Base-by-base conservation (phyloP, 2,797 vertebrate species). In the Pangasius mekongensis region DNA sequence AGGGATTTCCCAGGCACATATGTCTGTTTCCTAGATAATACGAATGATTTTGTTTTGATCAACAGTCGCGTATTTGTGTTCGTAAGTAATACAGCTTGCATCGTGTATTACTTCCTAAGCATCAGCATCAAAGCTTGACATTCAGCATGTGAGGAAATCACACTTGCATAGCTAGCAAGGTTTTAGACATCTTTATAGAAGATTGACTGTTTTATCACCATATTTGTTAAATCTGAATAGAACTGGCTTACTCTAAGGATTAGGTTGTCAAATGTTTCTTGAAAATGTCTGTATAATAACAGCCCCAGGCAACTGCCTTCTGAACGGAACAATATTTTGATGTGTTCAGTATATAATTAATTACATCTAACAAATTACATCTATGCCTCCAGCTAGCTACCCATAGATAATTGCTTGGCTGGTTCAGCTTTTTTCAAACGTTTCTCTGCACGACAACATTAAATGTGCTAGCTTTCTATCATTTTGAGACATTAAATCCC, bases 281-380 rank as follows among this genome's bases (percentile, higher is more conserved):
- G 36, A 58, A 36, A 60, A 49, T 49, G 14, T 5, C 14, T 47
- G 14, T 18, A 49, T 83, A 83, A 83, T 66, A 83, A 49, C 60
- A 49, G 60, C 81, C 8, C 4, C 24, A 47, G 60, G 39, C 39
- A 66, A 60, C 80, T 39, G 10, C 24, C 5, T 82, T 24, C 60
- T 66, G 18, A 83, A 83, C 30, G 24, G 5, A n/a, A 60, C 81
- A 47, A 47, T 64, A 64, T 47, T 49, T 83, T 83, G 39, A 66
- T 66, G 60, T 47, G 27, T 30, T 66, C 24, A 2, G 60, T 66
- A 30, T 10, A 66, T 66, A 49, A 66, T 83, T 49, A 66, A n/a
- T 83, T 18, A n/a, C 30, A 66, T 66, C 27, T 66, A 49, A 83
- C 81, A 83, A 83, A 83, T 83, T n/a, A 30, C 3, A 43, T 66